A percentile compares a stretch with the other conserved stretches of the same genome.
Conservation (phyloP, 2,113 vertebrate species). For the Zingel zingel region DNA sequence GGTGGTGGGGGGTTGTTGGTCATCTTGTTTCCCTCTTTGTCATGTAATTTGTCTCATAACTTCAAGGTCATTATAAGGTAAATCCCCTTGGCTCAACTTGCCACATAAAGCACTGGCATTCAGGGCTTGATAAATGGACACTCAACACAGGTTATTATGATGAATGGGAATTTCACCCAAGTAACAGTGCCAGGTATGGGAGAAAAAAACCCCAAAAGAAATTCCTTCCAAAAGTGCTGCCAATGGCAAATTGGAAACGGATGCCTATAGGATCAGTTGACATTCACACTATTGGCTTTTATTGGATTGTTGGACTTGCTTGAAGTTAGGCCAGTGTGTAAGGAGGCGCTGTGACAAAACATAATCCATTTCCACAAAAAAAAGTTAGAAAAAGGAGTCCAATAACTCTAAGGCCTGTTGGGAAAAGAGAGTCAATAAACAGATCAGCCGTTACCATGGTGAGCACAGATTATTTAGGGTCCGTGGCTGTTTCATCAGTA, state of each 20-base stretch:
- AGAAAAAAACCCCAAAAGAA: conserved; percentile 41
- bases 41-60: conserved; percentile 72
- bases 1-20: background rate
- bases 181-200: conserved; percentile 70
- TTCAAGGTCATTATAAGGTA: conserved; percentile 65
- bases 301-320: conserved; percentile 59
- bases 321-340: conserved; percentile 31
- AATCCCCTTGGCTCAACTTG: conserved; percentile 61
- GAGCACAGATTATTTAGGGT: conserved; percentile 31
- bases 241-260: conserved; percentile 74
- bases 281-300: conserved; percentile 66
- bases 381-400: conserved; percentile 42
- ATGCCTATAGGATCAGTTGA: conserved; percentile 65
- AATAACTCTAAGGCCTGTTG: conserved; percentile 11
- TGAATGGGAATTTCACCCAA: conserved; percentile 82
- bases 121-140: conserved; percentile 81
- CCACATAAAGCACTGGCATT: conserved; percentile 55
- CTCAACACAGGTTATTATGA: conserved; percentile 85
- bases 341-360: conserved; percentile 16
- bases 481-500: conserved; percentile 22
- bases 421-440: conserved; percentile 50
- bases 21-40: conserved; percentile 55
- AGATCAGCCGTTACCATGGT: conserved; percentile 42
- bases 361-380: conserved; percentile 46
- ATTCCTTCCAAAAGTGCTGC: conserved; percentile 68